These are phyloP conservation scores for Acipenser oxyrinchus DNA, from an alignment of 2,797 vertebrate species.

Conservation along the genomic window DNA sequence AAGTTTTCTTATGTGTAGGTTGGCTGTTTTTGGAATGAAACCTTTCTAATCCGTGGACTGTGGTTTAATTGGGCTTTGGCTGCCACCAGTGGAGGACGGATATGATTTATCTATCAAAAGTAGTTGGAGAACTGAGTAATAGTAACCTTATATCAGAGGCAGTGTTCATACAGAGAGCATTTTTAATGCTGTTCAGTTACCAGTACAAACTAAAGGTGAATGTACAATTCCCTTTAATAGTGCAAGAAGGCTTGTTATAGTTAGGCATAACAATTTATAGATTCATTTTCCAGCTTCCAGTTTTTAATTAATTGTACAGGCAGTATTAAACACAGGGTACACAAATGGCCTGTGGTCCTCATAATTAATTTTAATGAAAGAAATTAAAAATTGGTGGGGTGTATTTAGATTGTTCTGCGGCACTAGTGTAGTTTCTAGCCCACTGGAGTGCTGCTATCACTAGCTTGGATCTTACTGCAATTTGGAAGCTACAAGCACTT, in stretches of 20 bases:
- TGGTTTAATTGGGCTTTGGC: too few species aligned
- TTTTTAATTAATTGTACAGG: slow-evolving; percentile 85
- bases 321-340: slow-evolving; percentile 71
- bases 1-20: slow-evolving; percentile 26
- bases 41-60: too few species aligned
- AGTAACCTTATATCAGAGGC: slow-evolving; percentile 3
- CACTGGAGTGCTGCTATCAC: slow-evolving; percentile 66
- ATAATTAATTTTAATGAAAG: slow-evolving; percentile 81
- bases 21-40: too few species aligned
- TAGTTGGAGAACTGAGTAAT: slow-evolving; percentile 42
- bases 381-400: slow-evolving; percentile 66
- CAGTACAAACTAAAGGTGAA: slow-evolving; percentile 68
- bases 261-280: slow-evolving; percentile 67
- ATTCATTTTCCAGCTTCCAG: slow-evolving; percentile 77
- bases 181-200: slow-evolving; percentile 50
- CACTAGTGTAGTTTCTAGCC: slow-evolving; percentile 55
- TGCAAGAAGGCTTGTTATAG: slow-evolving; percentile 73
- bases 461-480: slow-evolving; percentile 53
- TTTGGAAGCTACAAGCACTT: slow-evolving; percentile 40
- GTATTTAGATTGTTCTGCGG: slow-evolving; percentile 63
- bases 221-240: slow-evolving; percentile 64
- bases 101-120: slow-evolving; percentile 41
- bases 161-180: background rate
- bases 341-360: slow-evolving; percentile 74
- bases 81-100: background rate